A percentile compares a stretch with the other conserved stretches of the same genome.
Evolutionary conservation across 2,113 vertebrate species (phyloP).

Genomic region (Diphyllodes magnificus): DNA sequence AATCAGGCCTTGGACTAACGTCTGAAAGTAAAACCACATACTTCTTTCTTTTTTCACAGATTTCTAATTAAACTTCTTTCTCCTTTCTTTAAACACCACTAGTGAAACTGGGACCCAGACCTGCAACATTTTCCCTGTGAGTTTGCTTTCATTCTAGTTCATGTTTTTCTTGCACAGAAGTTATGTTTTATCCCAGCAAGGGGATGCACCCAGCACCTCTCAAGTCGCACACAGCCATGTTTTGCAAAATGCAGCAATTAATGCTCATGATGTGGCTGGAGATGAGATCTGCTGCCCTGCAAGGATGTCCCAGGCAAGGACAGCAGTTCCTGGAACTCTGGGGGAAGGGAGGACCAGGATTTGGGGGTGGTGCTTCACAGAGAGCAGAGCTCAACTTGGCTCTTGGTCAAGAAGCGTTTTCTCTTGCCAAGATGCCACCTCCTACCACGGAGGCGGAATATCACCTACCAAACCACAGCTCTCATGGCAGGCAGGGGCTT

Average conservation of each 20-base stretch:
- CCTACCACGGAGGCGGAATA: not conserved
- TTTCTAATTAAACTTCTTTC: not conserved
- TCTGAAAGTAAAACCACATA: not conserved
- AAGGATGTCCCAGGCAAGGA: not conserved
- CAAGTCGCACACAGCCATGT: not conserved
- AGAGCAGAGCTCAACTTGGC: not conserved
- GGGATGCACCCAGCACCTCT: not conserved
- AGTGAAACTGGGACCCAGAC: rapidly evolving
- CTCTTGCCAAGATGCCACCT: not conserved
- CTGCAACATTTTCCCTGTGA: not conserved
- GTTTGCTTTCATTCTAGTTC: not conserved
- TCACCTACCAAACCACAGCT: not conserved
- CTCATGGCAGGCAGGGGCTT: not conserved
- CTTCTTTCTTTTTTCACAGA: not conserved
- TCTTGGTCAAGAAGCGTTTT: not conserved
- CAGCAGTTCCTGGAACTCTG: not conserved
- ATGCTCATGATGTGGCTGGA: rapidly evolving
- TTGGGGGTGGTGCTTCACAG: not conserved
- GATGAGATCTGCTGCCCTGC: not conserved
- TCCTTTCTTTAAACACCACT: not conserved
- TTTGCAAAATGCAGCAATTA: not conserved
- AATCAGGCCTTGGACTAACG: not conserved
- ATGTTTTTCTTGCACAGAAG: not conserved
- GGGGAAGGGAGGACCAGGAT: not conserved
- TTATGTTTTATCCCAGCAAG: not conserved